These are phyloP conservation scores for Paraescarpia echinospica DNA, from an alignment of 1,140 invertebrate genomes.

Conservation along the genomic window DNA sequence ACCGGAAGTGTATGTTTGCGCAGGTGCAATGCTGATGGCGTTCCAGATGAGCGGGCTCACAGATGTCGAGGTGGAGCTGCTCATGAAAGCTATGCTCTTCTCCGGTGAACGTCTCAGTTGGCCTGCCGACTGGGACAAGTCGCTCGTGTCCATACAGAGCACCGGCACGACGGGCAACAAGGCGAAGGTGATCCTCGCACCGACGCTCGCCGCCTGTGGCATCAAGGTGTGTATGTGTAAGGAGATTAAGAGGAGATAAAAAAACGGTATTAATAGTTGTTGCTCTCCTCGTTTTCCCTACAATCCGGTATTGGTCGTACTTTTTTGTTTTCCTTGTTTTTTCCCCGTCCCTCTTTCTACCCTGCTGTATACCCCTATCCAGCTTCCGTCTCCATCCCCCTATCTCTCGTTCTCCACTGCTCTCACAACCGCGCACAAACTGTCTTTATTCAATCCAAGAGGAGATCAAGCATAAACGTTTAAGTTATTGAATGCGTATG, in stretches of 20 bases:
- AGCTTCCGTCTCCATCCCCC: no score
- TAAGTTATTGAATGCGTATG: no score
- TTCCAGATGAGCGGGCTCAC: neutral
- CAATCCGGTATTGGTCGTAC: neutral
- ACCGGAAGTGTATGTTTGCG: constrained; percentile 1
- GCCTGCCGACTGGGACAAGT: constrained; percentile 6
- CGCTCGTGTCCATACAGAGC: constrained; percentile 17
- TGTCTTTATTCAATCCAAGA: neutral
- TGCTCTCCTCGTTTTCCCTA: neutral
- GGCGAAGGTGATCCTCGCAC: constrained; percentile 17
- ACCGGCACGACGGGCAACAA: constrained; percentile 25
- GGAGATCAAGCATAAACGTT: no score
- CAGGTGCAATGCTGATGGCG: constrained; percentile 24
- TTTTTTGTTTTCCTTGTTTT: neutral
- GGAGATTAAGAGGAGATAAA: no score
- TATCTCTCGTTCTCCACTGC: no score
- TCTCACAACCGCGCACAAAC: neutral
- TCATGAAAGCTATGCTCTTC: constrained; percentile 23
- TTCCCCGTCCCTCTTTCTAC: neutral
- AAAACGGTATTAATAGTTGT: no score
- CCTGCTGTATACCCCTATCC: neutral
- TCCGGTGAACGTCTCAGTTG: constrained; percentile 16
- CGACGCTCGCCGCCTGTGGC: constrained; percentile 15
- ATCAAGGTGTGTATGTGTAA: constrained; percentile 11
- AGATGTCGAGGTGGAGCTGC: neutral